These are phyloP conservation scores for Neosilurus hyrtlii DNA, from an alignment of 2,797 vertebrate genomes.

Conservation along the genomic window DNA sequence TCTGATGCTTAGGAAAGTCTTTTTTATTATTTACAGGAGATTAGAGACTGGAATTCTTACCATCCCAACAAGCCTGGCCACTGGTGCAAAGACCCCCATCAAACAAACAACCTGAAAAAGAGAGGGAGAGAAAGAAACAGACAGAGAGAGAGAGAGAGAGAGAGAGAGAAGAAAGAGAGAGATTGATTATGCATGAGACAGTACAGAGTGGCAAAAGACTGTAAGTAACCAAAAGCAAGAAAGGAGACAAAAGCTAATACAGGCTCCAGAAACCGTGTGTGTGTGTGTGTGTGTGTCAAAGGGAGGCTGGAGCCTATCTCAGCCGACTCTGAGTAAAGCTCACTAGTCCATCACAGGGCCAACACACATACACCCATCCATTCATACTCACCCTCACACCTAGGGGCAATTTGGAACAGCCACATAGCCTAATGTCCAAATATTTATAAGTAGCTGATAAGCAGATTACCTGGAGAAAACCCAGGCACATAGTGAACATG, in stretches of 20 bases:
- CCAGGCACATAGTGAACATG: no score
- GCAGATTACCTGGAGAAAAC: no score
- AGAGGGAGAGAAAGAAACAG: background rate
- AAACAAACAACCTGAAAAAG: slow-evolving; percentile 74
- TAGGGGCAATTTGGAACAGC: no score
- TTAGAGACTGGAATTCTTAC: slow-evolving; percentile 63
- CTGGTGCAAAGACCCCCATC: slow-evolving; percentile 71
- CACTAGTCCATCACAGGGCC: no score
- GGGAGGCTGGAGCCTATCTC: no score
- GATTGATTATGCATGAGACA: slow-evolving; percentile 1
- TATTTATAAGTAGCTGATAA: no score
- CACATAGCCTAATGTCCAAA: no score
- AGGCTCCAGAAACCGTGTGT: slow-evolving; percentile 12
- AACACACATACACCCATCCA: no score
- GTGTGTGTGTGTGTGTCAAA: background rate
- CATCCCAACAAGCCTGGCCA: slow-evolving; percentile 70
- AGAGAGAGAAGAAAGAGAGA: slow-evolving; percentile 8
- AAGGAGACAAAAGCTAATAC: slow-evolving; percentile 14
- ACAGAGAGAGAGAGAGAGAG: background rate
- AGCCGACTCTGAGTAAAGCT: no score
- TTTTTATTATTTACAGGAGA: background rate
- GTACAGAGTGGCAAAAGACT: slow-evolving; percentile 8
- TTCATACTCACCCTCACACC: no score
- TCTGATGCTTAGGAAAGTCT: no score
- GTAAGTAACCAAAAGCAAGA: slow-evolving; percentile 28